Percentiles rank a stretch among this genome's conserved stretches.
These are phyloP conservation scores for Silvanus unidentatus DNA, from an alignment of 2,888 invertebrate species.

Conservation along the genomic window DNA sequence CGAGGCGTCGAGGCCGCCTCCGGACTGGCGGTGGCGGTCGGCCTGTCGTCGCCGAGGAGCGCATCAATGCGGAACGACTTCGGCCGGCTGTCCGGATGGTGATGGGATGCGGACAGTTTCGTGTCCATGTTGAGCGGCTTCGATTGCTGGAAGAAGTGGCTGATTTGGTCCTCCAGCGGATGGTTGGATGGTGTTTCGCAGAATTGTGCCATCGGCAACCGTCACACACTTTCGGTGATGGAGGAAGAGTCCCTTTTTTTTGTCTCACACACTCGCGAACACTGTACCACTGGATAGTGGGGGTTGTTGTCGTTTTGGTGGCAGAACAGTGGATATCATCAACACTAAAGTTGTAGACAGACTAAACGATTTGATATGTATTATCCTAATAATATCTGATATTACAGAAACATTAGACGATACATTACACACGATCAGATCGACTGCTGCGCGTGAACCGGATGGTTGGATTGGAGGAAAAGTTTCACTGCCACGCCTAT, in stretches of 20 bases:
- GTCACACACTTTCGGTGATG: neutral
- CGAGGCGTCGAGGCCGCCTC: slow-evolving; percentile 36
- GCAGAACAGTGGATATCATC: neutral
- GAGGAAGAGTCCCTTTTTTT: too few relatives aligned
- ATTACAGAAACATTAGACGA: slow-evolving; percentile 49
- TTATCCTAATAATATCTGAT: slow-evolving; percentile 48
- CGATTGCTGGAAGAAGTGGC: slow-evolving; percentile 24
- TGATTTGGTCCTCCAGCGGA: slow-evolving; percentile 31
- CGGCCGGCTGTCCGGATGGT: neutral
- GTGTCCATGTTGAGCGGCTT: slow-evolving; percentile 38
- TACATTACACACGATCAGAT: slow-evolving; percentile 42
- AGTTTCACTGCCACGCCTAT: slow-evolving; percentile 33
- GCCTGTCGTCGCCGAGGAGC: slow-evolving; percentile 52
- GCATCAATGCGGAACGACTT: slow-evolving; percentile 89
- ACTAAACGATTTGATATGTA: slow-evolving; percentile 48
- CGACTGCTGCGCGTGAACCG: slow-evolving; percentile 38
- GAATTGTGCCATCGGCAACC: neutral
- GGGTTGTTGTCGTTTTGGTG: too few relatives aligned
- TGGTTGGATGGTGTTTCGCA: slow-evolving; percentile 18
- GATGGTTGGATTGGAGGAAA: slow-evolving; percentile 35
- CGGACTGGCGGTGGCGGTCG: slow-evolving; percentile 29
- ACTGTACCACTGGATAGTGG: too few relatives aligned
- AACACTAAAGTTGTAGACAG: slow-evolving; percentile 36
- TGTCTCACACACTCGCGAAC: too few relatives aligned
- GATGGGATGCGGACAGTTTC: slow-evolving; percentile 36